Conservation (phyloP, 2,113 vertebrate species). For the Calonectris borealis region DNA sequence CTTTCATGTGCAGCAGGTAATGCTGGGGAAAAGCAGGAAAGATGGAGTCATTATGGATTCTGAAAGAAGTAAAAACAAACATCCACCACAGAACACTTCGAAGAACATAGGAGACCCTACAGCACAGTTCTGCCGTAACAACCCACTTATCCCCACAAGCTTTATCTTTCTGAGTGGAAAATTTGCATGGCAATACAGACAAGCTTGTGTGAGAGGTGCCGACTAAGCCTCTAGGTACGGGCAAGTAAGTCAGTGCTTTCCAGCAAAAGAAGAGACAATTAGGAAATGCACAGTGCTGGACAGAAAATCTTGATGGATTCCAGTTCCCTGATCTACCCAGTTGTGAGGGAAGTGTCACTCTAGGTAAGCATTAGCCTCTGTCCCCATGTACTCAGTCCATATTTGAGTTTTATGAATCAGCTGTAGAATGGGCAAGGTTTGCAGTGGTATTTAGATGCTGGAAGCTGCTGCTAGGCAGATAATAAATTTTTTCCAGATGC, state of each 20-base stretch:
- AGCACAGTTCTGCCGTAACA: slow-evolving; percentile 21
- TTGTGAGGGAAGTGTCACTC: background rate
- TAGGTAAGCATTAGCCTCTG: background rate
- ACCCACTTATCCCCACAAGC: slow-evolving; percentile 1
- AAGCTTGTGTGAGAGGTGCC: background rate
- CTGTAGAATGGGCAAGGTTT: background rate
- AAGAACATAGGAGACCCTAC: slow-evolving; percentile 23
- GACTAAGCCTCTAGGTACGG: background rate
- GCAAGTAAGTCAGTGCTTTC: background rate
- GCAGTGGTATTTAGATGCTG: background rate
- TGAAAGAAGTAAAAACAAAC: slow-evolving; percentile 62
- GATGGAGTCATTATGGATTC: slow-evolving; percentile 47
- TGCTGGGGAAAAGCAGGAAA: slow-evolving; percentile 19
- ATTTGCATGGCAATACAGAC: slow-evolving; percentile 5
- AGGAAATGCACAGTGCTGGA: background rate
- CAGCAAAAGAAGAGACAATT: background rate
- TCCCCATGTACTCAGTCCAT: background rate
- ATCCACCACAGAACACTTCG: slow-evolving; percentile 15
- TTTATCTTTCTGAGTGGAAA: slow-evolving; percentile 22
- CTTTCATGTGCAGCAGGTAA: slow-evolving; percentile 18
- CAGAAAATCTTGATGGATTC: background rate
- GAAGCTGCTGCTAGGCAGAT: background rate
- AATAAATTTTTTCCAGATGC: background rate
- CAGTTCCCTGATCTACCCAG: background rate
- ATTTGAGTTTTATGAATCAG: background rate